A percentile compares a stretch with the other conserved stretches of the same genome.
phyloP scores from a whole-genome alignment of 2,797 vertebrate genomes.

The Florisuga fusca region DNA sequence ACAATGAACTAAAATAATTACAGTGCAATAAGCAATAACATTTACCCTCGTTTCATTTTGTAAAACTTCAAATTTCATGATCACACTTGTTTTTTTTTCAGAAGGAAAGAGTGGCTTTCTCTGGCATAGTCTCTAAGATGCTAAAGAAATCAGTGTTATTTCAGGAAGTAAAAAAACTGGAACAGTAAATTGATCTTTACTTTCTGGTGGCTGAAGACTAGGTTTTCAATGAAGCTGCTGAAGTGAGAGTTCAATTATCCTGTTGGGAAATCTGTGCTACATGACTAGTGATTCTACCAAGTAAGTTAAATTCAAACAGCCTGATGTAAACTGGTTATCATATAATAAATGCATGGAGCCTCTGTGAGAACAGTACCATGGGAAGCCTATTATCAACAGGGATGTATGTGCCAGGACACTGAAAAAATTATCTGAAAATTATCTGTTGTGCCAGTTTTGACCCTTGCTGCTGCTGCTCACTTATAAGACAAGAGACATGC shows the following conservation, averaged over 20 bases:
- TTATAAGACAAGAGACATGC: fast-evolving
- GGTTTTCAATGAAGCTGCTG: background rate
- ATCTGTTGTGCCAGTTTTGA: background rate
- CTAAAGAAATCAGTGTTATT: background rate
- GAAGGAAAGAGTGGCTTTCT: background rate
- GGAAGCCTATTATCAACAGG: background rate
- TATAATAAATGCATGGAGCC: background rate
- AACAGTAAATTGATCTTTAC: background rate
- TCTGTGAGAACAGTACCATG: background rate
- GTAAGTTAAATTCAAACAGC: background rate
- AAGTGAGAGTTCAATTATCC: background rate
- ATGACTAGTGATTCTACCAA: background rate
- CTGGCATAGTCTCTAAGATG: background rate
- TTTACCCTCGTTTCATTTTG: background rate
- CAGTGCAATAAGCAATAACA: background rate
- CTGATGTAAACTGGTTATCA: background rate
- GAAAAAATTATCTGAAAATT: background rate
- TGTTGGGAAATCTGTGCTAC: background rate
- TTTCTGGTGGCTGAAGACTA: background rate
- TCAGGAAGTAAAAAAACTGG: background rate
- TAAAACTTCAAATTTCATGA: background rate
- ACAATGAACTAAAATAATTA: background rate
- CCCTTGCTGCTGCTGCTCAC: background rate
- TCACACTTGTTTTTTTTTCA: background rate
- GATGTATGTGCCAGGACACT: background rate